A percentile compares a stretch with the other conserved stretches of the same genome.
Conservation (phyloP, 1,140 invertebrate species). For the Drosophila nikananu region DNA sequence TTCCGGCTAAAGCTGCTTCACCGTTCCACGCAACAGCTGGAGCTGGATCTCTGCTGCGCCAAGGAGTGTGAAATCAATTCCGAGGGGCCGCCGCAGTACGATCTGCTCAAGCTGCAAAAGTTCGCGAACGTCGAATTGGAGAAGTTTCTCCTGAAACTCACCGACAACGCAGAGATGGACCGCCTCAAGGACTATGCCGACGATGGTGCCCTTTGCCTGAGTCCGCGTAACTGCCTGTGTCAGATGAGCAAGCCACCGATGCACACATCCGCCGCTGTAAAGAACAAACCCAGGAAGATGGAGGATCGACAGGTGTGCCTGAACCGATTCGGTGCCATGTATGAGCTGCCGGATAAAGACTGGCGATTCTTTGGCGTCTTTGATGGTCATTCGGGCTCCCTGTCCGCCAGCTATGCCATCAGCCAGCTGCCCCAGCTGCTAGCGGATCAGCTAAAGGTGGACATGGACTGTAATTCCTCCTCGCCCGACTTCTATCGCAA, state of each 20-base stretch:
- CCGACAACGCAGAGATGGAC: constrained; percentile 67
- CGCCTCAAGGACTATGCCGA: constrained; percentile 61
- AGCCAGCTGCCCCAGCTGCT: constrained; percentile 95
- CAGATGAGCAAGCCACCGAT: not conserved
- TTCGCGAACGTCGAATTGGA: constrained; percentile 62
- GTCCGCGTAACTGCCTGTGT: constrained; percentile 15
- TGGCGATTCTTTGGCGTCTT: constrained; percentile 95
- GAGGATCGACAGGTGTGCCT: constrained; percentile 80
- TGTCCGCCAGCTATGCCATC: constrained; percentile 94
- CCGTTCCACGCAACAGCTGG: constrained; percentile 39
- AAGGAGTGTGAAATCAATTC: constrained; percentile 72
- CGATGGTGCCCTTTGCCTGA: constrained; percentile 22
- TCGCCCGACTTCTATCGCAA: constrained; percentile 86
- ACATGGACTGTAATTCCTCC: not conserved
- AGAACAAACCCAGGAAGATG: constrained; percentile 83
- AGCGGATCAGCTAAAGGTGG: constrained; percentile 88
- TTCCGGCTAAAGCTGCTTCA: constrained; percentile 67
- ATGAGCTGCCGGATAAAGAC: constrained; percentile 32
- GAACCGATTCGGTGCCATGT: constrained; percentile 67
- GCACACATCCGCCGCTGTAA: constrained; percentile 50
- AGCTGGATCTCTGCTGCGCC: constrained; percentile 56
- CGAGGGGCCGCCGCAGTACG: constrained; percentile 55
- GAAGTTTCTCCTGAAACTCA: constrained; percentile 63
- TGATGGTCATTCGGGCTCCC: constrained; percentile 97
- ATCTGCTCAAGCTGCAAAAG: constrained; percentile 79